Evolutionary conservation across 2,888 invertebrate species (phyloP).

Genomic region (Lysandra coridon): DNA sequence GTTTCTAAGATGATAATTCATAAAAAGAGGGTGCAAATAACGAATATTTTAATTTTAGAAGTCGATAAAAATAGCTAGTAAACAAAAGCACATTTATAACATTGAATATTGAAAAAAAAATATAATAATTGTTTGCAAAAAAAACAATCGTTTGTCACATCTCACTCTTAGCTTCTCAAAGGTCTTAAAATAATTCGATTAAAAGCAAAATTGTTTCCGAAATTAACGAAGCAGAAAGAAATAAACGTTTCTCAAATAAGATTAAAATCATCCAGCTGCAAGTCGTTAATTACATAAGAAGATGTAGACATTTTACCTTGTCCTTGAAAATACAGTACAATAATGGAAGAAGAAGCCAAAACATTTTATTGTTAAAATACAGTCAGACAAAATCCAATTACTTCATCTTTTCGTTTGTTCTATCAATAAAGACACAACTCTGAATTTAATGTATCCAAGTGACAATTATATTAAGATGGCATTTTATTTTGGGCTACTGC

Average conservation of each 20-base stretch:
- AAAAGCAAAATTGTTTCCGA: background rate
- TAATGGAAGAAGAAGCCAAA: background rate
- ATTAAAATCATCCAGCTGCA: conserved; percentile 22
- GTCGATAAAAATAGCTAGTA: too few species aligned
- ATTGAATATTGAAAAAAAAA: too few species aligned
- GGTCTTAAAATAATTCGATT: background rate
- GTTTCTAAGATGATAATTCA: background rate
- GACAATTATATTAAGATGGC: background rate
- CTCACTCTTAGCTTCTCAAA: background rate
- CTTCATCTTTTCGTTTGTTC: conserved; percentile 29
- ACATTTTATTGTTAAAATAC: conserved; percentile 26
- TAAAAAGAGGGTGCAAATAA: too few species aligned
- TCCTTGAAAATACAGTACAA: background rate
- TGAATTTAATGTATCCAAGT: background rate
- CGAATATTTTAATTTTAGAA: too few species aligned
- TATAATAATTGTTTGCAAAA: too few species aligned
- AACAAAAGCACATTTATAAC: too few species aligned
- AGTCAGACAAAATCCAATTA: conserved; percentile 24
- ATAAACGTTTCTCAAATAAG: conserved; percentile 6
- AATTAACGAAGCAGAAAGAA: background rate
- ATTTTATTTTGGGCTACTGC: background rate
- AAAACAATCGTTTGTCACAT: too few species aligned
- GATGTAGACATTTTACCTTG: background rate
- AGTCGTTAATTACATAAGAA: background rate
- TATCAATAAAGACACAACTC: conserved; percentile 8